Conservation (phyloP, 2,113 vertebrate genomes). For the Seriola rivoliana region DNA sequence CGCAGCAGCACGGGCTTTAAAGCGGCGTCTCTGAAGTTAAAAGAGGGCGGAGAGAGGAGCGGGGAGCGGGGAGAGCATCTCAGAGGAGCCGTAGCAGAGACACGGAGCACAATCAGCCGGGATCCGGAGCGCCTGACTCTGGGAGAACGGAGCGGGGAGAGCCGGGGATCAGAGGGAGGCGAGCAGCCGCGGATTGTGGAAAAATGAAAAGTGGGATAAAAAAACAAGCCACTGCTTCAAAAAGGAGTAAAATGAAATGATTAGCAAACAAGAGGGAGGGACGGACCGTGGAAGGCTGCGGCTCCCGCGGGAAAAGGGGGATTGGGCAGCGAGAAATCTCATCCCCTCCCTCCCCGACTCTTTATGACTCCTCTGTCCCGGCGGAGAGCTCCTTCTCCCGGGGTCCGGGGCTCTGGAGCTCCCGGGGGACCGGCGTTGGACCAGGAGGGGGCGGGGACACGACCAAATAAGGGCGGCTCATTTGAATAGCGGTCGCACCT, state of each 20-base stretch:
- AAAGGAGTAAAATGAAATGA: constrained; percentile 88
- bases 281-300: constrained; percentile 79
- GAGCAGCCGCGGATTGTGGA: constrained; percentile 77
- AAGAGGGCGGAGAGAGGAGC: constrained; percentile 77
- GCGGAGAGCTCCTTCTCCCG: constrained; percentile 86
- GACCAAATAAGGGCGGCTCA: constrained; percentile 74
- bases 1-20: constrained; percentile 67
- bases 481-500: constrained; percentile 66
- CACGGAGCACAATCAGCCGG: constrained; percentile 67
- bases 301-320: constrained; percentile 83
- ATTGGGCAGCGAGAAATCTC: constrained; percentile 83
- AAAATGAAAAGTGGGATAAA: constrained; percentile 86
- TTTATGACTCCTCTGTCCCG: constrained; percentile 85
- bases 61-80: constrained; percentile 76
- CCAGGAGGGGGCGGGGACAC: constrained; percentile 64
- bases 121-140: constrained; percentile 78
- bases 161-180: constrained; percentile 82
- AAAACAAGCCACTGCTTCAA: constrained; percentile 84
- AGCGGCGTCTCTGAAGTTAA: constrained; percentile 77
- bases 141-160: constrained; percentile 74
- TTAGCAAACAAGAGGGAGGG: constrained; percentile 87
- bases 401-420: constrained; percentile 74
- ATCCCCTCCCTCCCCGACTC: constrained; percentile 82
- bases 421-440: constrained; percentile 77
- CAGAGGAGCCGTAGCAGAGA: constrained; percentile 54